Evolutionary conservation across 2,113 vertebrate species (phyloP).

Genomic region (Alosa alosa): DNA sequence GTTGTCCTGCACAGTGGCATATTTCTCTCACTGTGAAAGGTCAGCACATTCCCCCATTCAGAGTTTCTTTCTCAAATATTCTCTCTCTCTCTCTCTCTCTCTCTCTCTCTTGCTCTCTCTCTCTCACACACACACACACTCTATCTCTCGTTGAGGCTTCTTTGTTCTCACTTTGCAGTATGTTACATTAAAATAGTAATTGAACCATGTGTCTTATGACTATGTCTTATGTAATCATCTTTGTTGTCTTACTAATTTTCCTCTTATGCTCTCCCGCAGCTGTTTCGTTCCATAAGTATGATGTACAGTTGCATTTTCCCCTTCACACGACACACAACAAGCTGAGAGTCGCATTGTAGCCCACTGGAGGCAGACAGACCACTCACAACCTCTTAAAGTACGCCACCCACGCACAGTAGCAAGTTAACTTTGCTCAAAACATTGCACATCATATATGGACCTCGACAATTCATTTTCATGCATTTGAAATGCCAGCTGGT

Average conservation of each 20-base stretch:
- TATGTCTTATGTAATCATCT: background rate
- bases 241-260: background rate
- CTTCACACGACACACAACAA: background rate
- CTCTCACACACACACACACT: no score
- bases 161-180: background rate
- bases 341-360: background rate
- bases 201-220: background rate
- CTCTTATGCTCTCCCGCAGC: background rate
- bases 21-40: constrained; percentile 19
- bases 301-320: background rate
- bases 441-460: background rate
- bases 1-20: constrained; percentile 5
- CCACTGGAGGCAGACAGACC: background rate
- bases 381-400: background rate
- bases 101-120: background rate
- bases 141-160: background rate
- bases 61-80: background rate
- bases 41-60: constrained; percentile 31
- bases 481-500: constrained; percentile 35
- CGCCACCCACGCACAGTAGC: background rate
- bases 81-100: background rate
- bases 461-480: constrained; percentile 20
- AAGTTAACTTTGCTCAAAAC: background rate
- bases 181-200: background rate
- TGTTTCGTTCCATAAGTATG: background rate